These are phyloP conservation scores for Heliothis virescens DNA, from an alignment of 1,140 invertebrate species.

Conservation along the genomic window DNA sequence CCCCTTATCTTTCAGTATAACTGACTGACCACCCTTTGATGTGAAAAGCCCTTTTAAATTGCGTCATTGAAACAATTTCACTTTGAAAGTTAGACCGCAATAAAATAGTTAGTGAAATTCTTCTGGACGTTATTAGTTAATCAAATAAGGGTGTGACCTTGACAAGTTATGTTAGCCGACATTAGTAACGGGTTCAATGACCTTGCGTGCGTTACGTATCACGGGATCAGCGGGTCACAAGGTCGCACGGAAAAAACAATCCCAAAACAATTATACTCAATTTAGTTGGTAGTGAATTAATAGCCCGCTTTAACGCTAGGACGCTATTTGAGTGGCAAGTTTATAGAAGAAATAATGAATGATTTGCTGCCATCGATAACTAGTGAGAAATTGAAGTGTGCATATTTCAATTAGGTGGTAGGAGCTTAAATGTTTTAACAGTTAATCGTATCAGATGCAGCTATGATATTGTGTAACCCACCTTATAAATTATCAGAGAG, in stretches of 20 bases:
- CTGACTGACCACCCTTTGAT: too few species aligned
- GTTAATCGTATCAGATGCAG: too few species aligned
- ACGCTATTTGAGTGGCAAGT: not conserved
- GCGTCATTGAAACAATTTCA: not conserved
- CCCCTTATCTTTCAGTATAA: too few species aligned
- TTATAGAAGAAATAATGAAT: too few species aligned
- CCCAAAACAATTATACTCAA: slow-evolving; percentile 12
- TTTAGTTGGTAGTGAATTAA: not conserved
- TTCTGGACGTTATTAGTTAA: not conserved
- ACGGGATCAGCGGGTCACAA: slow-evolving; percentile 28
- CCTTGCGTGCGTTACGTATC: slow-evolving; percentile 34
- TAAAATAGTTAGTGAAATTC: not conserved
- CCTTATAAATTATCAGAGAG: not conserved
- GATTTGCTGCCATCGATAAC: too few species aligned
- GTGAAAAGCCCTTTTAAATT: too few species aligned
- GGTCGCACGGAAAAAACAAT: slow-evolving; percentile 33
- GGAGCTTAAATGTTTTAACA: too few species aligned
- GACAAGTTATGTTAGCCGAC: slow-evolving; percentile 15
- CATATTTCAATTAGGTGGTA: too few species aligned
- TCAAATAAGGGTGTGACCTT: slow-evolving; percentile 22
- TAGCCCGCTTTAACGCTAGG: not conserved
- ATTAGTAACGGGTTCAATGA: slow-evolving; percentile 19
- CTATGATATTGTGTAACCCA: too few species aligned
- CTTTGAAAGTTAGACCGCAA: not conserved
- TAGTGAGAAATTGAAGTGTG: too few species aligned